A percentile compares a stretch with the other conserved stretches of the same genome.
Conservation (phyloP, 2,113 vertebrate species). For the Cyprinodon variegatus region DNA sequence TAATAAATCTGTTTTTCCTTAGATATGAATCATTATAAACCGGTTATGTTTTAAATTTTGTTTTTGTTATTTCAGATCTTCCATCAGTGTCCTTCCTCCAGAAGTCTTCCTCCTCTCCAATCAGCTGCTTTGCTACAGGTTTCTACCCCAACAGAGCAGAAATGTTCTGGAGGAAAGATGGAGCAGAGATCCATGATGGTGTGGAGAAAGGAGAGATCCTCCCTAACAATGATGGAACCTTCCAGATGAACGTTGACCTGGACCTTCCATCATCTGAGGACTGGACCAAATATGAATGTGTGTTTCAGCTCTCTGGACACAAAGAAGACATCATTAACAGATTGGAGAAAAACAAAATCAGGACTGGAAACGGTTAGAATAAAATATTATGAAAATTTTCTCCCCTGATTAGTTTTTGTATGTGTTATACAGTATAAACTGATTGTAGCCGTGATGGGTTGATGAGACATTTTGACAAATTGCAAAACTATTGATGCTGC, state of each 20-base stretch:
- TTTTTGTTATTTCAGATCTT: too few species aligned
- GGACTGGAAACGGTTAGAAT: too few species aligned
- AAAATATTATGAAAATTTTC: not conserved
- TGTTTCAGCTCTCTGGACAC: constrained; percentile 26
- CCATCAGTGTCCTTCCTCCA: constrained; percentile 49
- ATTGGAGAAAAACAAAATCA: not conserved
- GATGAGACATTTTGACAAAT: too few species aligned
- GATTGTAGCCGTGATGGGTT: too few species aligned
- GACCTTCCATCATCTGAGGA: constrained; percentile 3
- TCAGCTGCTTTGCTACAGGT: constrained; percentile 48
- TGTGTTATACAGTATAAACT: too few species aligned
- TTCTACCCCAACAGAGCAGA: constrained; percentile 37
- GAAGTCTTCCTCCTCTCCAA: constrained; percentile 43
- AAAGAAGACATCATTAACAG: not conserved
- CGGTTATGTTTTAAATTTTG: too few species aligned
- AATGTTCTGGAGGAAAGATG: constrained; percentile 47
- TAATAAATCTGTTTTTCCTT: too few species aligned
- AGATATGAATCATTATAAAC: too few species aligned
- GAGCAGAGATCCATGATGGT: constrained; percentile 37
- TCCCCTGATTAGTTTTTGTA: too few species aligned
- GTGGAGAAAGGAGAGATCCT: constrained; percentile 38
- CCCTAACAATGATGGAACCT: constrained; percentile 34
- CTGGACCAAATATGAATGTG: constrained; percentile 28
- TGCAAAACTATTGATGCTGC: too few species aligned
- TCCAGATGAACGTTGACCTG: constrained; percentile 24